Conservation (phyloP, 1,140 invertebrate species). For the Pogonus chalceus region DNA sequence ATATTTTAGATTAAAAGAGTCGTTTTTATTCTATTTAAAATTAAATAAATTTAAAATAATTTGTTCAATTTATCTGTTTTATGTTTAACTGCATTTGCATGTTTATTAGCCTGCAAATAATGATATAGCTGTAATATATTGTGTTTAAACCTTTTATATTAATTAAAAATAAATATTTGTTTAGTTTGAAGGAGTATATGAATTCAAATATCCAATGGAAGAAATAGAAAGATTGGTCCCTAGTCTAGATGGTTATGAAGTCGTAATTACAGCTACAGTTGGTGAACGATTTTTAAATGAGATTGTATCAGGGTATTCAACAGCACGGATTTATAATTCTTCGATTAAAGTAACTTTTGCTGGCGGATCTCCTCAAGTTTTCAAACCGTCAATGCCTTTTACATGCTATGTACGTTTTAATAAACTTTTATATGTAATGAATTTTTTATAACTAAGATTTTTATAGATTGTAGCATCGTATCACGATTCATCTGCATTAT, state of each 20-base stretch:
- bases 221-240: conserved; percentile 61
- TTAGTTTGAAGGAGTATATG: conserved; percentile 78
- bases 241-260: conserved; percentile 65
- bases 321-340: conserved; percentile 78
- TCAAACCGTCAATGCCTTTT: conserved; percentile 88
- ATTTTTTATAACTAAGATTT: conserved; percentile 15
- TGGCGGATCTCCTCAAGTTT: conserved; percentile 82
- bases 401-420: conserved; percentile 55
- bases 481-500: conserved; percentile 64
- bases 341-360: conserved; percentile 72
- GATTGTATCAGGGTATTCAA: conserved; percentile 75
- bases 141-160: too few species aligned
- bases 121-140: too few species aligned
- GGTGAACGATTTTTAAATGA: conserved; percentile 84
- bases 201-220: conserved; percentile 73
- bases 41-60: too few species aligned
- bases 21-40: too few species aligned
- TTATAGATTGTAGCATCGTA: conserved; percentile 58
- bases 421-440: background rate
- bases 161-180: too few species aligned
- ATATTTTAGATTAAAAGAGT: too few species aligned
- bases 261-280: conserved; percentile 78
- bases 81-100: too few species aligned
- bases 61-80: too few species aligned
- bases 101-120: too few species aligned